phyloP scores from a whole-genome alignment of 2,797 vertebrate genomes.

The Enoplosus armatus region DNA sequence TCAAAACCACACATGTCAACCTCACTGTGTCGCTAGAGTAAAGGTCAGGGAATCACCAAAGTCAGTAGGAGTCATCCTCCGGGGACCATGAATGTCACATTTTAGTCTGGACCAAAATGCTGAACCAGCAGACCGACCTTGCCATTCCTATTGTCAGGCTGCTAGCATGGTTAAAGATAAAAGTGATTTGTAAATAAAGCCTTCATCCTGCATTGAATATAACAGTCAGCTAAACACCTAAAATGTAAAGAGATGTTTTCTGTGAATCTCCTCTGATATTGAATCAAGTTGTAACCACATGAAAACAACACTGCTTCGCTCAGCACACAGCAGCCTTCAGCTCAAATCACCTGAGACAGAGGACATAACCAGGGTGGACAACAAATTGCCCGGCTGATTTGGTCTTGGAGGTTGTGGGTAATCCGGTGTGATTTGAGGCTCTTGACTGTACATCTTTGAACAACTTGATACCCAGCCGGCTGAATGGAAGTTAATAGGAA shows the following conservation, averaged over 20 bases:
- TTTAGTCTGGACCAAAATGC: background rate
- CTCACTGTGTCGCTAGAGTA: background rate
- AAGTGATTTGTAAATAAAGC: background rate
- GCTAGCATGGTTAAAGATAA: background rate
- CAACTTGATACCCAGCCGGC: conserved; percentile 69
- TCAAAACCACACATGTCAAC: no score
- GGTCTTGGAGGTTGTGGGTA: conserved; percentile 68
- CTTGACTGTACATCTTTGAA: conserved; percentile 72
- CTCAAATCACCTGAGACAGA: conserved; percentile 67
- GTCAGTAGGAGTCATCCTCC: no score
- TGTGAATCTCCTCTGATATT: conserved; percentile 7
- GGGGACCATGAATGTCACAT: background rate
- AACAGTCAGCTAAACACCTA: conserved; percentile 2
- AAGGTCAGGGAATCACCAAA: background rate
- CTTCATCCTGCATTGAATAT: background rate
- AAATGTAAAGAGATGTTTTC: conserved; percentile 10
- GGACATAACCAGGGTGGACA: conserved; percentile 69
- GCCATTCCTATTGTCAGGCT: background rate
- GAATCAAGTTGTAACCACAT: conserved; percentile 12
- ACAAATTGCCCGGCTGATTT: conserved; percentile 71
- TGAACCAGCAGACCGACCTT: background rate
- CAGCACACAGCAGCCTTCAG: conserved; percentile 66
- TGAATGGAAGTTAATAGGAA: conserved; percentile 80
- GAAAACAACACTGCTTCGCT: conserved; percentile 8
- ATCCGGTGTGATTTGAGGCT: conserved; percentile 75